Evolutionary conservation across 1,140 invertebrate genomes (phyloP), one percentile per base, ranked within the genome.

Genomic region (Phenacoccus solenopsis): DNA sequence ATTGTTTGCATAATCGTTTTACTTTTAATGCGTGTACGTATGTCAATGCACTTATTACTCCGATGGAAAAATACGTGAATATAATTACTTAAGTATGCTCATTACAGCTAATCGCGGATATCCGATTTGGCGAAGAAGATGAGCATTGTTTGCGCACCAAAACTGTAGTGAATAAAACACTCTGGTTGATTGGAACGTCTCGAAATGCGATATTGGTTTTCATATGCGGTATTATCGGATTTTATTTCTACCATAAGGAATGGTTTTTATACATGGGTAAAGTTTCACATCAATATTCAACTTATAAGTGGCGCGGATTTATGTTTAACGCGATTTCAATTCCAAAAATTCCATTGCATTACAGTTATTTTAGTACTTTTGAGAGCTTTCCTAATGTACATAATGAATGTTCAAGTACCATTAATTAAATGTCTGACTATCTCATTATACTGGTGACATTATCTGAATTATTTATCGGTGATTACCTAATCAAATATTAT

Each of bases 1-100:
- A 76, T 86, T 61, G 77, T 78, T n/a, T 92, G 89, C 76, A 91
- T 91, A 69, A 80, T 83, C 0, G 75, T 90, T 3, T 78, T 92
- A 1, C 80, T 92, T 9, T 75, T 86, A 7, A 82, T 93, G 77
- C 84, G 89, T 78, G 87, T 90, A 77, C 80, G 79, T 78, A 30
- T 38, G n/a, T 59, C 32, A 9, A 22, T n/a, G 16, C 7, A 25
- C 5, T 68, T 27, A n/a, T 32, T 32, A 7, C 30, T n/a, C 38
- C 38, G 5, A 16, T n/a, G 13, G 13, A 3, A 3, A 16, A 2
- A n/a, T 49, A 49, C 5, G 3, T 10, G 12, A 49, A 16, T 16
- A 49, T 16, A 49, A 49, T 49, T 32, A 32, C 30, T 7, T n/a
- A 10, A 12, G 38, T 28, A 72, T 72, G 73, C 61, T 57, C 70